Base-by-base conservation (phyloP, 2,113 vertebrate genomes). In the Pterocles gutturalis region DNA sequence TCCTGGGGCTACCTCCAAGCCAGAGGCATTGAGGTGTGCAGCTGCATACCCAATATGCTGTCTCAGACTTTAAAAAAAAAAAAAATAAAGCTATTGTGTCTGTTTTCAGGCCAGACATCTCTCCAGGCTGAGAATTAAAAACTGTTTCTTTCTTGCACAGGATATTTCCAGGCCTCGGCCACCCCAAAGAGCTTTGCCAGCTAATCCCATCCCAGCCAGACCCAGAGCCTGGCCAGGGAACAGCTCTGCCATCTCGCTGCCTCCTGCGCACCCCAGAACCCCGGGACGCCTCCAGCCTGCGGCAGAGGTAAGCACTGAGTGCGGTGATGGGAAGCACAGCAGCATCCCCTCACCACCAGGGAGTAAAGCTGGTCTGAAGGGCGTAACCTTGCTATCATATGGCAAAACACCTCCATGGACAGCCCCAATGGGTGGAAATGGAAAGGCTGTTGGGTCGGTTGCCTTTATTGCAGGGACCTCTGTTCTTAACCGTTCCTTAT, bases 151-250 rank as follows among this genome's bases (percentile, higher is more conserved):
- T 78, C 77, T 87, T 72, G 13, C 3, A 0, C n/a, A 98, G 98
- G 97, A 98, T 60, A 76, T 97, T 83, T 97, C 96, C 8, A 95
- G 98, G 78, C 98, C 98, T 0, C 95, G n/a, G 33, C 97, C 98
- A 0, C 98, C 98, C 3, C 98, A 98, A 95, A 98, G 98, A 92
- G 98, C 98, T 9, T 96, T 98, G 77, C 98, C 98, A 2, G 98
- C 98, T 0, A 97, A 98, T 83, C 98, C 98, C 0, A 9, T 98
- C 72, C 98, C 98, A 55, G 29, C 67, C 11, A 95, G 97, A 43
- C 72, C 76, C 78, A 98, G 91, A 85, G 73, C 17, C 8, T 66
- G 79, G 51, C 96, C 80, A 1, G 93, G 85, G 61, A 78, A 26
- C 14, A 85, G 72, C 10, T 2, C 92, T 25, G 11, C 92, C 41